Evolutionary conservation across 2,797 vertebrate genomes (phyloP).

Genomic region (Cyprinodon diabolis): DNA sequence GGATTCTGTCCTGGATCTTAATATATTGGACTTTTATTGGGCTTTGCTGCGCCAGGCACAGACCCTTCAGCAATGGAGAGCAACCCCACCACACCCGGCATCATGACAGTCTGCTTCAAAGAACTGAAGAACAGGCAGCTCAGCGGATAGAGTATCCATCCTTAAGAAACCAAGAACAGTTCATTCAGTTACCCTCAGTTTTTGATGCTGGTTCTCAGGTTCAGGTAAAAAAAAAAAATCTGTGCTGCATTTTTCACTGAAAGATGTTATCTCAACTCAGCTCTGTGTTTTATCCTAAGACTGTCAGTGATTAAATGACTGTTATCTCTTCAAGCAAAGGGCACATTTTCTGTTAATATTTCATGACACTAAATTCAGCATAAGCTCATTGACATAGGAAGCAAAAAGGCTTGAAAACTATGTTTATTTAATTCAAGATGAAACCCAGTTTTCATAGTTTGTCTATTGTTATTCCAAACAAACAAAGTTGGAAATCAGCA

Average conservation of each 20-base stretch:
- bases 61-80: conserved; percentile 56
- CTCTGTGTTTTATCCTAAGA: conserved; percentile 5
- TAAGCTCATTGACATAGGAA: conserved; percentile 7
- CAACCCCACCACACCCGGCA: conserved; percentile 66
- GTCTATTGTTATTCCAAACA: not conserved
- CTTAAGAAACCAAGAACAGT: conserved; percentile 60
- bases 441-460: not conserved
- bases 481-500: not conserved
- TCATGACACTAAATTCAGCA: conserved; percentile 15
- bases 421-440: not conserved
- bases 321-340: conserved; percentile 58
- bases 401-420: not conserved
- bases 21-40: conserved; percentile 75
- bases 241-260: not conserved
- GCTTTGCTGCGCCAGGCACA: conserved; percentile 72
- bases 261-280: not conserved
- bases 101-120: conserved; percentile 48
- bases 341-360: conserved; percentile 20
- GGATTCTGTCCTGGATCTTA: conserved; percentile 69
- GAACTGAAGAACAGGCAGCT: conserved; percentile 44
- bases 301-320: not conserved
- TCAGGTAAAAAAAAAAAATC: conserved; percentile 69
- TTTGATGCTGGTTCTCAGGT: conserved; percentile 53
- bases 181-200: conserved; percentile 48
- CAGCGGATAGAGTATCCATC: conserved; percentile 68